phyloP scores from a whole-genome alignment of 92 coral and sea anemone genomes.

The Zoanthus sociatus region DNA sequence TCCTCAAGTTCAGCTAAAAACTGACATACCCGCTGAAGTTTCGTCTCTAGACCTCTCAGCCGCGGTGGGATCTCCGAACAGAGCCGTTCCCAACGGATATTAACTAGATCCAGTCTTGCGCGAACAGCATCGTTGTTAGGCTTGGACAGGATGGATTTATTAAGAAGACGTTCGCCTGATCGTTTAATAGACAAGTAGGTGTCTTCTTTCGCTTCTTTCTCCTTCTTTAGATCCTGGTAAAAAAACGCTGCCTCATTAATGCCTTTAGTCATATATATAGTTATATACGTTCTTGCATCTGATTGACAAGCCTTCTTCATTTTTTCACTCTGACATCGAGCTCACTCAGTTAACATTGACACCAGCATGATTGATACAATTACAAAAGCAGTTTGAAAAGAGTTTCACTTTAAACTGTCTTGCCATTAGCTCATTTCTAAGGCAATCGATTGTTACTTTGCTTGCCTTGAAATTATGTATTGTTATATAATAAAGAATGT shows the following conservation, averaged over 20 bases:
- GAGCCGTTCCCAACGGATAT: constrained; percentile 98
- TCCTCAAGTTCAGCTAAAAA: constrained; percentile 87
- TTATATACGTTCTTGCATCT: too few relatives aligned
- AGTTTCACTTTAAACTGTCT: too few relatives aligned
- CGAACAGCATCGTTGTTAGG: constrained; percentile 93
- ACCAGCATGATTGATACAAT: too few relatives aligned
- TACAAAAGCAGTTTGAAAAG: too few relatives aligned
- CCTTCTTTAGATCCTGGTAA: constrained; percentile 79
- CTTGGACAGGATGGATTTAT: constrained; percentile 86
- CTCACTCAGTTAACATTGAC: too few relatives aligned
- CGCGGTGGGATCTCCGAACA: constrained; percentile 91
- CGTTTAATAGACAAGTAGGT: constrained; percentile 76
- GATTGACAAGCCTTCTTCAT: background rate
- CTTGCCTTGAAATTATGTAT: too few relatives aligned
- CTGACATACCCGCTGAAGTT: constrained; percentile 77
- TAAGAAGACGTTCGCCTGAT: constrained; percentile 90
- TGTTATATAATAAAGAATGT: too few relatives aligned
- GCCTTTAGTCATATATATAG: too few relatives aligned
- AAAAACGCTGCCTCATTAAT: background rate
- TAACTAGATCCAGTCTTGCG: constrained; percentile 89
- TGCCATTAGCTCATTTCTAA: too few relatives aligned
- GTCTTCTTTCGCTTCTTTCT: constrained; percentile 87
- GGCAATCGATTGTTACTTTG: too few relatives aligned
- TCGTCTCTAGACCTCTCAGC: constrained; percentile 85
- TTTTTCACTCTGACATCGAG: too few relatives aligned